Evolutionary conservation across 2,797 vertebrate species (phyloP).

Genomic region (Hippocampus kuda): DNA sequence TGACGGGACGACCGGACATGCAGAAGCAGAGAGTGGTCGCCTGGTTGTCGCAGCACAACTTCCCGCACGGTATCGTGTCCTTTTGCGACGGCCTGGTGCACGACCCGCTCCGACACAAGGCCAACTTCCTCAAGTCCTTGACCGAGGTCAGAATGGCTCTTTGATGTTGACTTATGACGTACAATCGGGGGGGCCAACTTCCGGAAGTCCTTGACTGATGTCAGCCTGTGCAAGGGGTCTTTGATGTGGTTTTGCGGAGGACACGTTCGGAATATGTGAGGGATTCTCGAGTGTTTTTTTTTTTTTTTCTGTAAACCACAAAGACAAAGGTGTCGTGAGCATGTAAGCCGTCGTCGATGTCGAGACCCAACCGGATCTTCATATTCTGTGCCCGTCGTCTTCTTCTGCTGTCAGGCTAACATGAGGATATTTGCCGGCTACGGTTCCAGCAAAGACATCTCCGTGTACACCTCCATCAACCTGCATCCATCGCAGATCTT

Average conservation of each 20-base stretch:
- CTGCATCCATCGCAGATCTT: slow-evolving; percentile 86
- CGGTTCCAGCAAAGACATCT: slow-evolving; percentile 96
- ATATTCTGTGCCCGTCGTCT: background rate
- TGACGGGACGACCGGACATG: slow-evolving; percentile 97
- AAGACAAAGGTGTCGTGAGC: too few species aligned
- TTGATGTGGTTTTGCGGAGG: too few species aligned
- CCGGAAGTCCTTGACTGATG: too few species aligned
- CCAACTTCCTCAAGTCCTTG: slow-evolving; percentile 91
- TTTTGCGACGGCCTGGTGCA: slow-evolving; percentile 97
- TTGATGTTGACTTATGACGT: too few species aligned
- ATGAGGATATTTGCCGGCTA: slow-evolving; percentile 91
- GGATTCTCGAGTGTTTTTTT: too few species aligned
- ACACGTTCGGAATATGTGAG: too few species aligned
- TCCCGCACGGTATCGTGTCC: slow-evolving; percentile 94
- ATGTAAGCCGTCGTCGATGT: background rate
- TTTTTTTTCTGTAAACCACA: too few species aligned
- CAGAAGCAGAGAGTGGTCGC: slow-evolving; percentile 99
- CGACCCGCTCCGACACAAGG: slow-evolving; percentile 93
- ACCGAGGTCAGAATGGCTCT: slow-evolving; percentile 70
- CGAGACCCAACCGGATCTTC: background rate
- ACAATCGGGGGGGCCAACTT: too few species aligned
- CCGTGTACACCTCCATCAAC: slow-evolving; percentile 87
- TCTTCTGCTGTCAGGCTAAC: slow-evolving; percentile 67
- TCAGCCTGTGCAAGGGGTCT: too few species aligned
- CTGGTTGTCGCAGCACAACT: slow-evolving; percentile 99